Conservation (phyloP, 1,140 invertebrate genomes). For the Trachelipus rathkii region DNA sequence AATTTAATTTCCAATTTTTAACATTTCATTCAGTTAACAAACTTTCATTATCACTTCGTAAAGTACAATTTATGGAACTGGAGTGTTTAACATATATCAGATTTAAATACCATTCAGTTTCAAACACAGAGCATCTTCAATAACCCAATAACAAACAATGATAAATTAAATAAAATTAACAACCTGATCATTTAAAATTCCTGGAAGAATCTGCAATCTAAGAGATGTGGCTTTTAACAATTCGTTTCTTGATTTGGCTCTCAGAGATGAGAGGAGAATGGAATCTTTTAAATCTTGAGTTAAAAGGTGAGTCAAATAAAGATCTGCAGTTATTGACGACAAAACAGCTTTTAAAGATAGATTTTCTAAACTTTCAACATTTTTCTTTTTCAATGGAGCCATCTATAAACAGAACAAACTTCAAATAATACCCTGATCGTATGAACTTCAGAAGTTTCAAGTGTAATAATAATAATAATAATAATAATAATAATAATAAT, state of each 20-base stretch:
- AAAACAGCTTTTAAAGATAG: slow-evolving; percentile 3
- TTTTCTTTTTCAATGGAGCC: slow-evolving; percentile 4
- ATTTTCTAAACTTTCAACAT: background rate
- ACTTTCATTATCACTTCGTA: too few species aligned
- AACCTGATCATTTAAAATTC: background rate
- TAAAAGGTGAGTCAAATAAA: slow-evolving; percentile 2
- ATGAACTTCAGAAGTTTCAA: too few species aligned
- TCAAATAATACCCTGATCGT: background rate
- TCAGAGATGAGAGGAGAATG: background rate
- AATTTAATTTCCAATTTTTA: too few species aligned
- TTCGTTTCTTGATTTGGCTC: slow-evolving; percentile 1
- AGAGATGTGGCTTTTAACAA: background rate
- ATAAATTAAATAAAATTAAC: too few species aligned
- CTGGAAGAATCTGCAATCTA: background rate
- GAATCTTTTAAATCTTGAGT: background rate
- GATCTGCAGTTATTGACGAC: background rate
- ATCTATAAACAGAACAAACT: background rate
- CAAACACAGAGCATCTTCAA: too few species aligned
- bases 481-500: too few species aligned
- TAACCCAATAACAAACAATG: too few species aligned
- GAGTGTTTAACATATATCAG: too few species aligned
- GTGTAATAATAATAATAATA: too few species aligned
- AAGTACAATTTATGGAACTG: too few species aligned
- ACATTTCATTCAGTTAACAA: too few species aligned
- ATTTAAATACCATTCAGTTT: too few species aligned